Conservation (phyloP, 2,113 vertebrate genomes). For the Pao palembangensis region DNA sequence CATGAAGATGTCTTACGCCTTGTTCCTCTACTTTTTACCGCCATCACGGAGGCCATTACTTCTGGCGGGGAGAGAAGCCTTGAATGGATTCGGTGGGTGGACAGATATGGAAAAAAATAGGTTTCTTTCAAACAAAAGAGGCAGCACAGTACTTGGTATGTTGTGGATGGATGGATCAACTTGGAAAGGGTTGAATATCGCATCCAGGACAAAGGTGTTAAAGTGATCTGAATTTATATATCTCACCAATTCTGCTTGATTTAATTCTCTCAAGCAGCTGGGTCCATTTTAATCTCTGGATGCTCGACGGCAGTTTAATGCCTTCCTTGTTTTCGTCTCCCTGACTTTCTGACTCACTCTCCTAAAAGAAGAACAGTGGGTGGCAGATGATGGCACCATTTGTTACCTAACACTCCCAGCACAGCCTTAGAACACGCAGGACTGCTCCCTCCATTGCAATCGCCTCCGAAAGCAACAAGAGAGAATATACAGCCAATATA, state of each 20-base stretch:
- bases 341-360: slow-evolving; percentile 52
- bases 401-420: slow-evolving; percentile 50
- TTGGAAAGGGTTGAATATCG: too few relatives aligned
- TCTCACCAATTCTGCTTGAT: slow-evolving; percentile 5
- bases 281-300: slow-evolving; percentile 17
- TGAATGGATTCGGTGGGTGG: too few relatives aligned
- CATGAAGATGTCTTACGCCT: too few relatives aligned
- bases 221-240: too few relatives aligned
- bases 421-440: slow-evolving; percentile 30
- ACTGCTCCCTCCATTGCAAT: slow-evolving; percentile 3
- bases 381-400: slow-evolving; percentile 45
- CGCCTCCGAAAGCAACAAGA: not conserved
- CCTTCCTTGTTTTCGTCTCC: slow-evolving; percentile 18
- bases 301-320: slow-evolving; percentile 10
- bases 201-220: too few relatives aligned
- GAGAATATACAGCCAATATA: not conserved
- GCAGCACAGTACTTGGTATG: too few relatives aligned
- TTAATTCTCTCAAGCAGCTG: slow-evolving; percentile 8
- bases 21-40: too few relatives aligned
- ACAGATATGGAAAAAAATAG: too few relatives aligned
- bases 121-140: too few relatives aligned
- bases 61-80: too few relatives aligned
- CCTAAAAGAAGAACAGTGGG: slow-evolving; percentile 58
- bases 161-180: too few relatives aligned
- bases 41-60: too few relatives aligned